Percentiles rank a stretch among this genome's conserved stretches.
These are phyloP conservation scores for Gordius sp. DNA, from an alignment of 2,888 invertebrate genomes.

Conservation along the genomic window DNA sequence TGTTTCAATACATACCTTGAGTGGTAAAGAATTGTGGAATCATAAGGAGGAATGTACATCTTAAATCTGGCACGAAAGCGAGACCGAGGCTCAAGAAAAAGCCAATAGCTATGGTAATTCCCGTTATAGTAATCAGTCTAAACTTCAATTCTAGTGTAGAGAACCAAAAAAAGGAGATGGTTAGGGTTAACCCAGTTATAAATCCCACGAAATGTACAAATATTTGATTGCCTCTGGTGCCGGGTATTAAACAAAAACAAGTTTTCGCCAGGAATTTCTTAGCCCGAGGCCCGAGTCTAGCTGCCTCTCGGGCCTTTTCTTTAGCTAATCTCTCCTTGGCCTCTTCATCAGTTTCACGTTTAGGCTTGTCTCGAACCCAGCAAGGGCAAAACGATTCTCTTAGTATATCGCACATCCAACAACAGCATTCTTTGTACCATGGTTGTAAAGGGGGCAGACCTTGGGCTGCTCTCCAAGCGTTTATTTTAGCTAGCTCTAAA, in stretches of 20 bases:
- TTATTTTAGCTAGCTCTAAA: conserved; percentile 15
- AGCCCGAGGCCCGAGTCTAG: neutral
- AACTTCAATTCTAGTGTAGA: neutral
- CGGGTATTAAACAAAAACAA: neutral
- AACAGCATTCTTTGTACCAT: neutral
- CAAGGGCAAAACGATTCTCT: neutral
- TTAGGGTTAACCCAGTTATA: neutral
- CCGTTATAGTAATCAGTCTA: neutral
- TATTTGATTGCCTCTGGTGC: neutral
- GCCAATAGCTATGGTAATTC: neutral
- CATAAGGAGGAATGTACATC: neutral
- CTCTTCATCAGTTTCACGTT: neutral
- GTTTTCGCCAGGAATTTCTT: neutral
- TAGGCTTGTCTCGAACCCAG: neutral
- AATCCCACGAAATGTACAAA: conserved; percentile 1
- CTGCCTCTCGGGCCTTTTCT: neutral
- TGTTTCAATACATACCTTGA: conserved; percentile 11
- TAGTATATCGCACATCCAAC: neutral
- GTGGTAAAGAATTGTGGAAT: conserved; percentile 6
- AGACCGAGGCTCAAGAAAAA: conserved; percentile 1
- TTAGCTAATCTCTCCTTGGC: neutral
- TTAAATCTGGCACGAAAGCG: neutral
- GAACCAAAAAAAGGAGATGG: neutral
- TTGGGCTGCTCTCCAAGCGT: conserved; percentile 6
- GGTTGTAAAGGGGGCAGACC: conserved; percentile 15